Base-by-base conservation (phyloP, 1,140 invertebrate species). In the Drosophila sturtevanti region DNA sequence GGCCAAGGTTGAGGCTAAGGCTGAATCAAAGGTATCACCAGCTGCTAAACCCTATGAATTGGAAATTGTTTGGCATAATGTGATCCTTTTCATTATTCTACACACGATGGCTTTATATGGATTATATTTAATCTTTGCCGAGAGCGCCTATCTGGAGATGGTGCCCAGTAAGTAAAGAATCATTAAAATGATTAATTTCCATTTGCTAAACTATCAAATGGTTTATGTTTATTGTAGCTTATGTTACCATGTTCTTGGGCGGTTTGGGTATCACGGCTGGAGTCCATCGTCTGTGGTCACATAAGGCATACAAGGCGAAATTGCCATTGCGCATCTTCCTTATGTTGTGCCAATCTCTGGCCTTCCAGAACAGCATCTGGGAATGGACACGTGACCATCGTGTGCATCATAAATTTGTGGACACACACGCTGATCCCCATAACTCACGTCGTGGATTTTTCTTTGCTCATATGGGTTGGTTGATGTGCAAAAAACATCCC, bases 211-310 rank as follows among this genome's bases (percentile, higher is more conserved):
- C 63, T 7, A 51, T 18, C 21, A 3, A 1, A 4, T n/a, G 0
- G 11, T 18, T 9, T 11, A 1, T 22, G 4, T 34, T 9, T 2
- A 7, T 2, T 51, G 0, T 37, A 92, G 91, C 77, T 1, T 90
- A 92, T 51, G 3, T 70, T 4, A 63, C 67, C 68, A 65, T 78
- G n/a, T 60, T 89, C 63, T 0, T 92, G 12, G 89, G 90, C 18
- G 95, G 94, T 4, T 72, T 95, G 12, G 95, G 95, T 44, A 93
- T 98, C 48, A 98, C 97, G 7, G 96, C 95, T 6, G 97, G 97
- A 34, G 95, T 95, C 14, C 97, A 98, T 92, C 93, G 97, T 54
- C 93, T 97, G 22, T 98, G 96, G 96, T 93, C 96, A 10, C 97
- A 98, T 89, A 94, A 94, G 75, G 94, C 96, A 27, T 98, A 97